A percentile compares a stretch with the other conserved stretches of the same genome.
Evolutionary conservation across 30 jellyfish, hydroid and myxozoan species (phyloP).

Genomic region (Pelagia noctiluca): DNA sequence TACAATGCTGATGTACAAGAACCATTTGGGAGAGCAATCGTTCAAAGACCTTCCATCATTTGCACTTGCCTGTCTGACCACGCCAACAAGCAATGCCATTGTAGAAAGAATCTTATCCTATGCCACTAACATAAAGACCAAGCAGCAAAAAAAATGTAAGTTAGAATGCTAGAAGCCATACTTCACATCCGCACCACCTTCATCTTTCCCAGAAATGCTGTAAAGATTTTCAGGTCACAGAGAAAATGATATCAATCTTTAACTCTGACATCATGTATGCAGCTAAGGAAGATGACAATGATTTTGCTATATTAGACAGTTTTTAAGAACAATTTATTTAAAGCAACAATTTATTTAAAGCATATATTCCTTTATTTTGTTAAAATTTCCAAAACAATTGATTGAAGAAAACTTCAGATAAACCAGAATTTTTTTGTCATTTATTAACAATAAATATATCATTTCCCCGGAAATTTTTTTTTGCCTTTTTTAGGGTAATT

Average conservation of each 20-base stretch:
- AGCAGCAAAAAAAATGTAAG: conserved; percentile 22
- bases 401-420: neutral
- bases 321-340: conserved; percentile 5
- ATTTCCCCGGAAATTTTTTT: conserved; percentile 26
- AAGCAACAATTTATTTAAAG: neutral
- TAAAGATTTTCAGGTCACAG: conserved; percentile 32
- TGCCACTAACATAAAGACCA: too few species aligned
- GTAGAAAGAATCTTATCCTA: conserved; percentile 65
- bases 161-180: conserved; percentile 42
- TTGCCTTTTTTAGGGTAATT: conserved; percentile 14
- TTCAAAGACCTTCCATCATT: conserved; percentile 61
- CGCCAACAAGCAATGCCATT: too few species aligned
- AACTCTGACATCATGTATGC: too few species aligned
- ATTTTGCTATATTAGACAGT: conserved; percentile 13
- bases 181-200: conserved; percentile 40
- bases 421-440: neutral
- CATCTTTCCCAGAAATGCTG: conserved; percentile 49
- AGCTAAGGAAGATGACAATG: conserved; percentile 12
- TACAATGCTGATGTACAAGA: conserved; percentile 14
- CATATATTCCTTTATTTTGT: neutral
- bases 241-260: too few species aligned
- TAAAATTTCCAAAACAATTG: too few species aligned
- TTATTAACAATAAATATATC: conserved; percentile 4
- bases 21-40: conserved; percentile 19
- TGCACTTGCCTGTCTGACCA: conserved; percentile 68